Base-by-base conservation (phyloP, 1,140 invertebrate species). In the Pseudomyrmex dendroicus region DNA sequence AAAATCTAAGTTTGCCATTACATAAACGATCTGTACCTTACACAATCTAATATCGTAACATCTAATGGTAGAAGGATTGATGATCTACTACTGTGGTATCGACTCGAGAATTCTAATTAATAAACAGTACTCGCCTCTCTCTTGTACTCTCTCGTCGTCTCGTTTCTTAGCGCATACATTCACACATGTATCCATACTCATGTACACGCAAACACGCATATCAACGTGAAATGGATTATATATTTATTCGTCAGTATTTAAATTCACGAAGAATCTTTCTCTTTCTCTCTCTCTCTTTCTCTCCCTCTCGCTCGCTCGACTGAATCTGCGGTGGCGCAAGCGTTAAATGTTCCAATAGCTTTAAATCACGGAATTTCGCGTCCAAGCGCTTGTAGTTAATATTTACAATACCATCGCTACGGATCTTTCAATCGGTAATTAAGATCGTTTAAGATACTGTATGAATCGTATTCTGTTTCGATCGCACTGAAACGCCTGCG, bases 31-130 rank as follows among this genome's bases (percentile, higher is more conserved):
- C 89, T 89, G 83, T 83, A 89, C 82, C 92, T 88, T 88, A 35
- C 35, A 88, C 57, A 61, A 82, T 78, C 90, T 93, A 93, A 78
- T 91, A 91, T 93, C 88, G 83, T 91, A 93, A 93, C 93, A 93
- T 83, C 91, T 93, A 93, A 92, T 92, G 90, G 91, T 93, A 93
- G 92, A 92, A 91, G 90, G 92, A 35, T 35, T 35, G 35, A 93
- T 93, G 67, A 90, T 85, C 91, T 92, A 92, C 73, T 85, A 68
- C 35, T 35, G 35, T 35, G 35, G 91, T 88, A 90, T 84, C 86
- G 82, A 87, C 35, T 35, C 85, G 90, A 91, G 87, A 86, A 90
- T 63, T 57, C 52, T 86, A 86, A 89, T 74, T 74, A 90, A 90
- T 90, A 89, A 90, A 91, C 85, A 80, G 84, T 90, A 88, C 35